phyloP scores from a whole-genome alignment of 2,797 vertebrate species.

The Cirrhinus mrigala region DNA sequence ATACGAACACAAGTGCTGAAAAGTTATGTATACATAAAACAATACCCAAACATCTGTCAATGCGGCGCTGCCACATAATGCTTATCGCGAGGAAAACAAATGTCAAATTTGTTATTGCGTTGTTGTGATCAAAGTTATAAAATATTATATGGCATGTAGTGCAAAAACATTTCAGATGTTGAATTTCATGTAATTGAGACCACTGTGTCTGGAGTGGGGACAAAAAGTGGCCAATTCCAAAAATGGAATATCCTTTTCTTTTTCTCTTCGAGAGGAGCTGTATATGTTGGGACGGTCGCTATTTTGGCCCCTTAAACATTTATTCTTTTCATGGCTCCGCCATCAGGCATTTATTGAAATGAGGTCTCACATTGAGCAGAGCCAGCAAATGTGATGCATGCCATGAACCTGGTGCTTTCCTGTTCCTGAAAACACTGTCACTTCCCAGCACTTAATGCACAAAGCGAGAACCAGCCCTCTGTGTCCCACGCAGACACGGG shows the following conservation, averaged over 20 bases:
- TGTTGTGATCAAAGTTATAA: slow-evolving; percentile 24
- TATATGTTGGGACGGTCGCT: neutral
- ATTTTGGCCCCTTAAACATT: slow-evolving; percentile 14
- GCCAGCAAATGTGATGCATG: slow-evolving; percentile 41
- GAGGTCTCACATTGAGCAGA: slow-evolving; percentile 53
- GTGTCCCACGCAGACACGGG: neutral
- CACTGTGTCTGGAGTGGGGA: neutral
- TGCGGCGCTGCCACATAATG: neutral
- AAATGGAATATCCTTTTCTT: neutral
- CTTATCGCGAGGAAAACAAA: slow-evolving; percentile 2
- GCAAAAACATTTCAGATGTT: slow-evolving; percentile 35
- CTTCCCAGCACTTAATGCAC: slow-evolving; percentile 34
- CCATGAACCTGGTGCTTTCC: slow-evolving; percentile 40
- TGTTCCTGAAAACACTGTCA: slow-evolving; percentile 48
- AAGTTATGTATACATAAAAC: slow-evolving; percentile 12
- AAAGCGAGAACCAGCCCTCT: slow-evolving; percentile 37
- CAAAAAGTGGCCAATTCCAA: slow-evolving; percentile 7
- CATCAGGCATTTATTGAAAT: slow-evolving; percentile 37
- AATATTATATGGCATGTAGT: slow-evolving; percentile 7
- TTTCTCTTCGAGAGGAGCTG: neutral
- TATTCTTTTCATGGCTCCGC: slow-evolving; percentile 34
- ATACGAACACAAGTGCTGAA: slow-evolving; percentile 18
- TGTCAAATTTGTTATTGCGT: slow-evolving; percentile 21
- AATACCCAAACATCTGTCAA: slow-evolving; percentile 34
- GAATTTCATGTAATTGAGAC: slow-evolving; percentile 9